Conservation (phyloP, 2,797 vertebrate species). For the Phrynocephalus guinanensis region DNA sequence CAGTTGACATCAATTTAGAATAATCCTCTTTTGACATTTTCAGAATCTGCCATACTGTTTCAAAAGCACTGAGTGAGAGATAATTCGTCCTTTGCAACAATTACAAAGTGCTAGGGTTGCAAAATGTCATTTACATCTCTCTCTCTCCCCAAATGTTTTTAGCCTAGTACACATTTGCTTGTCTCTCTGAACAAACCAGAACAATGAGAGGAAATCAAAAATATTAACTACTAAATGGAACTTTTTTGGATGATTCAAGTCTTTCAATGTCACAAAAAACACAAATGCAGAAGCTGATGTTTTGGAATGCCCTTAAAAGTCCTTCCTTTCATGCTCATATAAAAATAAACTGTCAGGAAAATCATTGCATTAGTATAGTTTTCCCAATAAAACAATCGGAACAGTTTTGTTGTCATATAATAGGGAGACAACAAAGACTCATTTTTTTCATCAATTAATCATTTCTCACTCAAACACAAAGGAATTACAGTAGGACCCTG, state of each 20-base stretch:
- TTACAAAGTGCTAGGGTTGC: constrained; percentile 21
- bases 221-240: not conserved
- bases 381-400: not conserved
- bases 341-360: not conserved
- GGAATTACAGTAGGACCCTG: too few species aligned
- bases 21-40: constrained; percentile 54
- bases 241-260: not conserved
- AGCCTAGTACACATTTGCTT: not conserved
- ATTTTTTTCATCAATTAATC: too few species aligned
- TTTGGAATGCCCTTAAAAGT: not conserved
- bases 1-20: constrained; percentile 23
- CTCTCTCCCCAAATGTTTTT: constrained; percentile 32
- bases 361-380: not conserved
- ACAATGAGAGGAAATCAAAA: not conserved
- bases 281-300: not conserved
- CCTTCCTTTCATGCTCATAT: not conserved
- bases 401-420: not conserved
- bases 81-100: constrained; percentile 13
- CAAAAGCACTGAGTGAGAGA: constrained; percentile 16
- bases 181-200: not conserved
- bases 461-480: too few species aligned
- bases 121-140: constrained; percentile 46
- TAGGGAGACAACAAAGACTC: not conserved
- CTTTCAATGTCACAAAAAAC: not conserved
- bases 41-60: constrained; percentile 8